Evolutionary conservation across 2,888 invertebrate species (phyloP).

Genomic region (Phyto melanocephala): DNA sequence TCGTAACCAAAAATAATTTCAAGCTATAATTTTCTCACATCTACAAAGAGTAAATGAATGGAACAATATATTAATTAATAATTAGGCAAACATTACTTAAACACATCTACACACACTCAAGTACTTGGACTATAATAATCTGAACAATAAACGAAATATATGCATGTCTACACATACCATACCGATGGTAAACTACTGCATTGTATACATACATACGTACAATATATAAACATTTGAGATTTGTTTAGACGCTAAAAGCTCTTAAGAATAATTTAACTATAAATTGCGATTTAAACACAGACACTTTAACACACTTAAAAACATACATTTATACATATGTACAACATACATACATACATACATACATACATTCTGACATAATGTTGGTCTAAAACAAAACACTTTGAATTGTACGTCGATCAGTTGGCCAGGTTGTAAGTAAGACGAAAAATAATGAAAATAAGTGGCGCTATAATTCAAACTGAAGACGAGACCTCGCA

Average conservation of each 20-base stretch:
- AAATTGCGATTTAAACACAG: constrained; percentile 47
- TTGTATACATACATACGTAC: no score
- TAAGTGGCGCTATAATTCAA: constrained; percentile 62
- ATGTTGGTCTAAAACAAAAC: constrained; percentile 4
- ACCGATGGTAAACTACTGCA: neutral
- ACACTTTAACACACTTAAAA: neutral
- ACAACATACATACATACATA: neutral
- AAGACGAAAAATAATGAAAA: constrained; percentile 19
- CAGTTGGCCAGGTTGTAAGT: neutral
- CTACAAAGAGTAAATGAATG: neutral
- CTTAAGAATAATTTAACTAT: constrained; percentile 55
- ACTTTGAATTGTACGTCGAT: constrained; percentile 1
- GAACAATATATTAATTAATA: constrained; percentile 38
- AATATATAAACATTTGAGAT: constrained; percentile 14
- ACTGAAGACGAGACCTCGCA: constrained; percentile 58
- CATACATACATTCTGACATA: constrained; percentile 15
- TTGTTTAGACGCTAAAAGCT: constrained; percentile 29
- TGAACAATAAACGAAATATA: constrained; percentile 5
- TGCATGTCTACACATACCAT: constrained; percentile 23
- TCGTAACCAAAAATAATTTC: constrained; percentile 9
- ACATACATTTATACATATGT: constrained; percentile 16
- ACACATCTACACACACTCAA: neutral
- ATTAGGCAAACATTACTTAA: constrained; percentile 30
- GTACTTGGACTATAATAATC: neutral
- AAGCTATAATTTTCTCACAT: constrained; percentile 59